Evolutionary conservation across 2,113 vertebrate species (phyloP).

Genomic region (Spilogale gracilis): DNA sequence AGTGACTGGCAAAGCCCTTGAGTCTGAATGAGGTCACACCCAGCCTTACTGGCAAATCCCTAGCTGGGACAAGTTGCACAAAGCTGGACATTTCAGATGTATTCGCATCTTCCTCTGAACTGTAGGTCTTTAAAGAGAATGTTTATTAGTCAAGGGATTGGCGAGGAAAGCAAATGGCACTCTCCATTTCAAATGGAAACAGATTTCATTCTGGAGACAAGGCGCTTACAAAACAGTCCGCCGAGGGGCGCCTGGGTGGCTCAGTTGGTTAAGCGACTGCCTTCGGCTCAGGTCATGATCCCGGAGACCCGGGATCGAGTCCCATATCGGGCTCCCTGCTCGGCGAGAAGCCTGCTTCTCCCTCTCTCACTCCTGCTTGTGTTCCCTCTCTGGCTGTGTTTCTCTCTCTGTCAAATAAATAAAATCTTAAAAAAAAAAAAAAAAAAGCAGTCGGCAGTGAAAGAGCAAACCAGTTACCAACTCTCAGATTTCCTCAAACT

Average conservation of each 20-base stretch:
- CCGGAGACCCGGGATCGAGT: too few species aligned
- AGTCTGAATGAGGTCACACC: constrained; percentile 38
- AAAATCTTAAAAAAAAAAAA: too few species aligned
- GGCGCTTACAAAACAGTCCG: background rate
- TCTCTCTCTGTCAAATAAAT: too few species aligned
- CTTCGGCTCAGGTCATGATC: too few species aligned
- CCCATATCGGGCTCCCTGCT: too few species aligned
- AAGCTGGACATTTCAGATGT: constrained; percentile 8
- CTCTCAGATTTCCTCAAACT: constrained; percentile 19
- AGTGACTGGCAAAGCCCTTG: background rate
- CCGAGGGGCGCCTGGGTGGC: background rate
- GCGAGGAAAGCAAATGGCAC: background rate
- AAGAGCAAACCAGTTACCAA: background rate
- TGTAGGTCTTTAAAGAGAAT: background rate
- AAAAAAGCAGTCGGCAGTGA: background rate
- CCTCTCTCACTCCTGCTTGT: too few species aligned
- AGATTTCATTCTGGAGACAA: background rate
- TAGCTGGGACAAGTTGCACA: constrained; percentile 10
- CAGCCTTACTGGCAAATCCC: constrained; percentile 2
- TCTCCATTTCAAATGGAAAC: constrained; percentile 28
- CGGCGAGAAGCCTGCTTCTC: too few species aligned
- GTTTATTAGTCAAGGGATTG: constrained; percentile 8
- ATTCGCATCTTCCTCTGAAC: background rate
- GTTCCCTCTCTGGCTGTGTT: too few species aligned
- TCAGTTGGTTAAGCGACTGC: too few species aligned